Evolutionary conservation across 2,113 vertebrate genomes (phyloP), one percentile per base, ranked within the genome.

Genomic region (Bettongia penicillata): DNA sequence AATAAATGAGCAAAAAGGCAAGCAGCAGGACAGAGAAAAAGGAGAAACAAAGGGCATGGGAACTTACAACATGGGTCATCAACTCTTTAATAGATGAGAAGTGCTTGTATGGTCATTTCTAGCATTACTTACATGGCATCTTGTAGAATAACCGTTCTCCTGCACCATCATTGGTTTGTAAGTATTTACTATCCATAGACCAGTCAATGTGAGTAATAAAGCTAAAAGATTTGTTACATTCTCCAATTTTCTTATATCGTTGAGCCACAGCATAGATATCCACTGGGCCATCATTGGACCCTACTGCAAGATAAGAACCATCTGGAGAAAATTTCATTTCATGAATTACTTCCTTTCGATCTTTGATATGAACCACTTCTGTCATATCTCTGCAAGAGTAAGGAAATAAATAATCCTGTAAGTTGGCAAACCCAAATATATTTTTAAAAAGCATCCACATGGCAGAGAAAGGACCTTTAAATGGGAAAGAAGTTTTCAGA

Each of bases 181-280:
- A 98, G 98, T 99, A 99, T 97, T 99, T 99, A 95, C 99, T 99
- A 96, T 99, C 99, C 92, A 99, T 98, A 4, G 99, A 99, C 99
- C 99, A 99, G 98, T 99, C 99, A 90, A 99, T 99, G 97, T 99
- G 99, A 0, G 99, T 99, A 96, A 99, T 99, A 98, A 99, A 99
- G 94, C 99, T 99, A 89, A 99, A 95, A 10, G 99, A 99, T 92
- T 99, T 99, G 98, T 94, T 99, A 98, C 99, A 99, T 95, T 99
- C 99, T 43, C 99, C 99, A 8, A 99, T 99, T 96, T 99, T 99
- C 98, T 99, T 99, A 95, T 99, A 99, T 0, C 99, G 98, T 98
- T 99, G 99, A 16, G 99, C 99, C 0, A 99, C 99, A 0, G 99
- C 99, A 0, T 99, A 99, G 93, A 99, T 49, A 61, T 99, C 99